These are phyloP conservation scores for Pollenia labialis DNA, from an alignment of 2,888 invertebrate species.

Conservation along the genomic window DNA sequence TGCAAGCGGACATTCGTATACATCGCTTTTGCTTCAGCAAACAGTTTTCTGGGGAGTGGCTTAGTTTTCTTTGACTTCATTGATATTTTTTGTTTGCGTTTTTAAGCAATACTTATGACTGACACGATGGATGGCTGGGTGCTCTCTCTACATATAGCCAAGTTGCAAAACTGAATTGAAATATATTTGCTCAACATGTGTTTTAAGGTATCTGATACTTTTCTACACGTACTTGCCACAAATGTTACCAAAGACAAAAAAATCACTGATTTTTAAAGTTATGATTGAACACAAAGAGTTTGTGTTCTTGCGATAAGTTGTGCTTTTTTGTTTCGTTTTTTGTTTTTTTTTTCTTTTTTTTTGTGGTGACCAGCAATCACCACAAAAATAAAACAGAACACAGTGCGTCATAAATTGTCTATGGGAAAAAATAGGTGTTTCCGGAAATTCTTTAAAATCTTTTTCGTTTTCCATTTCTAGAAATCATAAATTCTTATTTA, in stretches of 20 bases:
- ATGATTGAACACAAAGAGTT: slow-evolving; percentile 42
- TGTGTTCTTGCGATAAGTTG: slow-evolving; percentile 26
- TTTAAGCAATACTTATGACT: slow-evolving; percentile 7
- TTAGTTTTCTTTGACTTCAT: slow-evolving; percentile 57
- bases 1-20: slow-evolving; percentile 47
- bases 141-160: slow-evolving; percentile 20
- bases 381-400: slow-evolving; percentile 19
- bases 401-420: slow-evolving; percentile 40
- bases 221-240: slow-evolving; percentile 29
- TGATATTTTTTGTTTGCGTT: slow-evolving; percentile 53
- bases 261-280: slow-evolving; percentile 32
- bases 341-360: neutral
- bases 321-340: neutral
- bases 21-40: slow-evolving; percentile 17
- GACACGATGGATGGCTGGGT: slow-evolving; percentile 3
- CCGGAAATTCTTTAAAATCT: slow-evolving; percentile 66
- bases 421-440: slow-evolving; percentile 70
- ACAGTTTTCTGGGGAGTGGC: slow-evolving; percentile 68
- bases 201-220: slow-evolving; percentile 60
- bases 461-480: slow-evolving; percentile 5
- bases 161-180: slow-evolving; percentile 44
- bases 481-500: slow-evolving; percentile 41
- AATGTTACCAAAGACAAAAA: neutral
- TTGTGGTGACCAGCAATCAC: neutral
- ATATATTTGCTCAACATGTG: slow-evolving; percentile 70